Evolutionary conservation across 64 coral and sea anemone genomes (phyloP), one percentile per base, ranked within the genome.

Genomic region (Astreopora myriophthalma): DNA sequence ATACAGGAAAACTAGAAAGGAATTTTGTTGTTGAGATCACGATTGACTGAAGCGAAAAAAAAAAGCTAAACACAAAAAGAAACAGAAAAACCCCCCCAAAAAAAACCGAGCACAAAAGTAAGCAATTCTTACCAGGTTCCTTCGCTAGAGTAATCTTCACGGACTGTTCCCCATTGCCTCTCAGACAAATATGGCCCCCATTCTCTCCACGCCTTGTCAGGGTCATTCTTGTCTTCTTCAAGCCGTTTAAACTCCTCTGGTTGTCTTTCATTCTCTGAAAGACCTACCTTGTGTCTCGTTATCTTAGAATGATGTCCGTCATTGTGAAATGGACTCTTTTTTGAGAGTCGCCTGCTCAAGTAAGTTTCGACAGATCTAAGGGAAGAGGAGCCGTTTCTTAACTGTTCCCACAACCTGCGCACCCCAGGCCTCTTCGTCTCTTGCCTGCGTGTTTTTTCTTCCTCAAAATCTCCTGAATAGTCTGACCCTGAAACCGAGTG

Each of bases 131-230:
- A 97, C 95, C 82, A 80, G 38, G 74, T 67, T 46, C 95, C 95
- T 75, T 97, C 87, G 10, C 20, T 9, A 6, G 95, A 97, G 80
- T 97, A 97, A 33, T 97, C 95, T 28, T 97, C 95, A 12, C 95
- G 72, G 10, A 97, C 86, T 11, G 95, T 97, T 28, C 95, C 95
- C 95, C 95, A 97, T 57, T 97, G 95, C 8, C 95, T 71, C 33
- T 97, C 95, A 5, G 90, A 66, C 61, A 97, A 62, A 73, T 94
- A 97, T 26, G 95, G 87, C 2, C 94, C 94, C 94, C 94, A 95
- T 58, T 85, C 74, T 71, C 72, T 92, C 94, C 94, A 95, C 24
- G n/a, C 27, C 4, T 91, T 68, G 23, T 85, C 84, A 1, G 29
- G 38, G 26, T 84, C 75, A 31, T 82, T 79, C 34, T 81, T 51